Conservation (phyloP, 2,113 vertebrate genomes). For the Trichechus manatus region DNA sequence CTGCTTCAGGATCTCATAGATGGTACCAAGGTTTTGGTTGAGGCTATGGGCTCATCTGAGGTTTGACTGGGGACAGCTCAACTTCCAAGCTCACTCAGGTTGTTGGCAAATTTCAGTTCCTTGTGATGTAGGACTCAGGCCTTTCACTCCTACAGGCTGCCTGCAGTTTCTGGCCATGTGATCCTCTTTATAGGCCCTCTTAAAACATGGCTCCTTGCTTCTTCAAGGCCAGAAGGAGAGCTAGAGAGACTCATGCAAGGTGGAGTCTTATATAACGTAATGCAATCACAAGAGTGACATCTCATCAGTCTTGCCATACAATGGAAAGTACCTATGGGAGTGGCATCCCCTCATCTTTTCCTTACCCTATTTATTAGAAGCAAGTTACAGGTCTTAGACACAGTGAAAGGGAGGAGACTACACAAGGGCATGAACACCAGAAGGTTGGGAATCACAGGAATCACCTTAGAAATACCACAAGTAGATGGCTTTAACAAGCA, state of each 20-base stretch:
- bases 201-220: not conserved
- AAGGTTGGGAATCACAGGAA: accelerated
- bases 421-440: accelerated
- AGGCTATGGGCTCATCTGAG: not conserved
- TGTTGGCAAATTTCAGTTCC: not conserved
- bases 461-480: too few species aligned
- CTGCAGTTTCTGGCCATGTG: not conserved
- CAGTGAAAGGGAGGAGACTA: not conserved
- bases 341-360: not conserved
- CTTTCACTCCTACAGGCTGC: too few species aligned
- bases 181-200: not conserved
- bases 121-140: not conserved
- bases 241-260: not conserved
- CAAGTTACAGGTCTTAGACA: not conserved
- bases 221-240: not conserved
- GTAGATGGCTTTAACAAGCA: too few species aligned
- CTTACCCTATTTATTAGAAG: not conserved
- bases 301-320: not conserved
- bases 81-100: not conserved
- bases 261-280: not conserved
- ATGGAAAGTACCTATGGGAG: not conserved
- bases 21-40: accelerated
- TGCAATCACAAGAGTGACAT: not conserved
- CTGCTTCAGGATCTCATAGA: not conserved
- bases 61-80: too few species aligned